A percentile compares a stretch with the other conserved stretches of the same genome.
Conservation (phyloP, 2,888 invertebrate species). For the Neelides folsomi region DNA sequence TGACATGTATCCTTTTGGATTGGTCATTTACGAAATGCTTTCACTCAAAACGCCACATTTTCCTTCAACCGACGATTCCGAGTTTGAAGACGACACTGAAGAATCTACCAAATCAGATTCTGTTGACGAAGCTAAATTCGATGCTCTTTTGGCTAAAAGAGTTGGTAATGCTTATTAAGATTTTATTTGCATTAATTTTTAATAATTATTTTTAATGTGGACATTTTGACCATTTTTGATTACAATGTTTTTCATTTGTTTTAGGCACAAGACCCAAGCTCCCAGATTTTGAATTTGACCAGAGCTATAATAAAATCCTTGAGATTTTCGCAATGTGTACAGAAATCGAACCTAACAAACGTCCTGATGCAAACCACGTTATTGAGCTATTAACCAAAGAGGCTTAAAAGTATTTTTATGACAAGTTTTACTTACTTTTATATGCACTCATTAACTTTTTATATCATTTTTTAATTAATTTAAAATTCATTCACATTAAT, state of each 20-base stretch:
- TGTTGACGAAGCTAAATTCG: conserved; percentile 21
- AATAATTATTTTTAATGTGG: neutral
- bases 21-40: conserved; percentile 70
- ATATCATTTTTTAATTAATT: too few species aligned
- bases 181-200: neutral
- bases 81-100: conserved; percentile 5
- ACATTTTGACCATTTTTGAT: neutral
- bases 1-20: conserved; percentile 67
- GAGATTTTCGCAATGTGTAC: conserved; percentile 61
- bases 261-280: conserved; percentile 57
- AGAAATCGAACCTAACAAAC: conserved; percentile 43
- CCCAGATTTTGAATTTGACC: conserved; percentile 46
- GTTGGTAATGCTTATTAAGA: conserved; percentile 12
- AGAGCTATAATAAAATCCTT: conserved; percentile 51
- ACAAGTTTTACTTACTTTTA: too few species aligned
- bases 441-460: too few species aligned
- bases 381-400: conserved; percentile 2
- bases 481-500: too few species aligned
- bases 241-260: conserved; percentile 3
- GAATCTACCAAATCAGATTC: neutral
- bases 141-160: conserved; percentile 15
- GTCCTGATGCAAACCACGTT: conserved; percentile 50
- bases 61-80: conserved; percentile 34
- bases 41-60: conserved; percentile 56
- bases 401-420: neutral